A percentile compares a stretch with the other conserved stretches of the same genome.
Conservation (phyloP, 1,140 invertebrate species). For the Littorina saxatilis region DNA sequence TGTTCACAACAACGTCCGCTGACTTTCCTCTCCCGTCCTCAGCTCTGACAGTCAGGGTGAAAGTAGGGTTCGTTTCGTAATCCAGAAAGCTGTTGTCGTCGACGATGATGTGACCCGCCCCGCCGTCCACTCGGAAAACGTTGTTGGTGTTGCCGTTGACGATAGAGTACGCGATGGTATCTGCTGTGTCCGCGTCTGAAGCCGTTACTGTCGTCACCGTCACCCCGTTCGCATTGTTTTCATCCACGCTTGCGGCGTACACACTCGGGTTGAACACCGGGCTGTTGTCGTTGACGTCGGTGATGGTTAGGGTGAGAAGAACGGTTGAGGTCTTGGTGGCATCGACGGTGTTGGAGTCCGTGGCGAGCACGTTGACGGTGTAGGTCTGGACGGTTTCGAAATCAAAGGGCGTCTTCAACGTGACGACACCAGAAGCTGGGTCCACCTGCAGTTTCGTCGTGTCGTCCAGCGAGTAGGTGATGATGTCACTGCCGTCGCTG, state of each 20-base stretch:
- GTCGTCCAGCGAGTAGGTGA: slow-evolving; percentile 54
- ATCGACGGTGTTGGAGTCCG: slow-evolving; percentile 42
- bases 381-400: not conserved
- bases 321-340: slow-evolving; percentile 31
- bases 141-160: slow-evolving; percentile 44
- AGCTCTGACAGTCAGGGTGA: slow-evolving; percentile 87
- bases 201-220: slow-evolving; percentile 48
- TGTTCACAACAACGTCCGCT: slow-evolving; percentile 40
- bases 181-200: slow-evolving; percentile 46
- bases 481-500: slow-evolving; percentile 50
- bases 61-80: slow-evolving; percentile 86
- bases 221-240: slow-evolving; percentile 45
- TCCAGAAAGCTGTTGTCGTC: slow-evolving; percentile 84
- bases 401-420: slow-evolving; percentile 34
- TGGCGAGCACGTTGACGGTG: slow-evolving; percentile 74
- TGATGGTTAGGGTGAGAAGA: slow-evolving; percentile 73
- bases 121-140: slow-evolving; percentile 43
- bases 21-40: slow-evolving; percentile 49
- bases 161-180: slow-evolving; percentile 46
- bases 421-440: slow-evolving; percentile 25
- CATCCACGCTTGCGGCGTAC: slow-evolving; percentile 48
- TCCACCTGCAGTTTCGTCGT: slow-evolving; percentile 45
- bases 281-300: slow-evolving; percentile 94
- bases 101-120: slow-evolving; percentile 39
- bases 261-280: slow-evolving; percentile 78